phyloP scores from a whole-genome alignment of 1,140 invertebrate genomes.

The Drosophila ananassae region DNA sequence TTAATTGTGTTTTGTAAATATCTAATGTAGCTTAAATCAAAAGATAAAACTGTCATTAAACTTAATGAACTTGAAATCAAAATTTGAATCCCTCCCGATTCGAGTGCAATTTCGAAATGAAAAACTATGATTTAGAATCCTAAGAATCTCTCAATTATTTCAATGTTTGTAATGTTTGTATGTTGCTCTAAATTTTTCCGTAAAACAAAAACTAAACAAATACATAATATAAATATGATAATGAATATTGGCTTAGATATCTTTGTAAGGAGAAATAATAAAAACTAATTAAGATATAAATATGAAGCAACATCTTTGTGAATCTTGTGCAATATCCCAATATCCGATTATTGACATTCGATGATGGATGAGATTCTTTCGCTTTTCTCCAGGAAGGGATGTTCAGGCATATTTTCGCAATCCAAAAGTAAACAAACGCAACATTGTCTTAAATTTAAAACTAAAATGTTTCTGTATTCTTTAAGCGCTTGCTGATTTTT shows the following conservation, averaged over 20 bases:
- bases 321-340: slow-evolving; percentile 19
- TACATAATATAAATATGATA: slow-evolving; percentile 52
- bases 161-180: slow-evolving; percentile 78
- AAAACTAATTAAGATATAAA: slow-evolving; percentile 59
- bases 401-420: slow-evolving; percentile 2
- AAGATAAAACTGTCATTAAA: slow-evolving; percentile 38
- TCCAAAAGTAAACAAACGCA: neutral
- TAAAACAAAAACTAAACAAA: slow-evolving; percentile 45
- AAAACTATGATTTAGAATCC: slow-evolving; percentile 35
- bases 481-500: neutral
- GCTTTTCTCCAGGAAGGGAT: slow-evolving; percentile 5
- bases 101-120: slow-evolving; percentile 55
- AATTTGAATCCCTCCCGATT: slow-evolving; percentile 54
- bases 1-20: slow-evolving; percentile 66
- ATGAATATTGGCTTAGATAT: slow-evolving; percentile 45
- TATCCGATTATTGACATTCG: slow-evolving; percentile 39
- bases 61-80: slow-evolving; percentile 31
- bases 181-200: slow-evolving; percentile 65
- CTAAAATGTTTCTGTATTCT: neutral
- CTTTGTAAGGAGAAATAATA: slow-evolving; percentile 54
- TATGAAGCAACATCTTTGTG: slow-evolving; percentile 36
- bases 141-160: slow-evolving; percentile 54
- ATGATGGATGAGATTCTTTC: slow-evolving; percentile 56
- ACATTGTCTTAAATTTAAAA: slow-evolving; percentile 3
- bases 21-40: slow-evolving; percentile 63